Percentiles rank a stretch among this genome's conserved stretches.
These are phyloP conservation scores for Phrynocephalus forsythii DNA, from an alignment of 2,797 vertebrate genomes.

Conservation along the genomic window DNA sequence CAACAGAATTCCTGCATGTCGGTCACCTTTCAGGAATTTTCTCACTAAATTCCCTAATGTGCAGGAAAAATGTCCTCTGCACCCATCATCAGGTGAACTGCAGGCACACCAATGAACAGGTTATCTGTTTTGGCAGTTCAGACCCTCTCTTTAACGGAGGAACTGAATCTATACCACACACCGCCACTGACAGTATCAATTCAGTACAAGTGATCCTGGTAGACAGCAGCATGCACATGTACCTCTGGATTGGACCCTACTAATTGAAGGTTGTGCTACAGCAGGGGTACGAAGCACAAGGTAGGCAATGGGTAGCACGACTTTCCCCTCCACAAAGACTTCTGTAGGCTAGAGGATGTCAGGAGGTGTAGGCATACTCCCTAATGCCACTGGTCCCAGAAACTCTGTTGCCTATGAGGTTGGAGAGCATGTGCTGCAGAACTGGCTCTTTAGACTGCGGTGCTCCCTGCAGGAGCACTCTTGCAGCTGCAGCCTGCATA, in stretches of 20 bases:
- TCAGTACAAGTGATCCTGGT: neutral
- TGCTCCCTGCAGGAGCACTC: neutral
- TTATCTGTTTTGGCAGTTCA: neutral
- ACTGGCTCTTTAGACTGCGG: neutral
- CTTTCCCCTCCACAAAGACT: neutral
- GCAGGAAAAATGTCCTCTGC: neutral
- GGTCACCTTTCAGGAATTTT: neutral
- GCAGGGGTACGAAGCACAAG: neutral
- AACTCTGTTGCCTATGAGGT: neutral
- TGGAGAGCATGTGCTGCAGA: neutral
- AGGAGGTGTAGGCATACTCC: neutral
- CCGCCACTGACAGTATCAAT: neutral
- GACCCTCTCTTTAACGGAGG: neutral
- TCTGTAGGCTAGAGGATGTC: neutral
- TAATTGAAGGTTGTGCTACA: conserved; percentile 33
- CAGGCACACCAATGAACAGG: neutral
- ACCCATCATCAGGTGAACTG: neutral
- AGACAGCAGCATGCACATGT: neutral
- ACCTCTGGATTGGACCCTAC: conserved; percentile 2
- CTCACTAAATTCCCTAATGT: neutral
- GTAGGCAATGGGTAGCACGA: neutral
- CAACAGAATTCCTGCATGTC: neutral
- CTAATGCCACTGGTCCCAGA: neutral
- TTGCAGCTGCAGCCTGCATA: neutral
- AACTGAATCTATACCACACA: neutral